A percentile compares a stretch with the other conserved stretches of the same genome.
Evolutionary conservation across 2,113 vertebrate species (phyloP).

Genomic region (Ophthalmotilapia sp.): DNA sequence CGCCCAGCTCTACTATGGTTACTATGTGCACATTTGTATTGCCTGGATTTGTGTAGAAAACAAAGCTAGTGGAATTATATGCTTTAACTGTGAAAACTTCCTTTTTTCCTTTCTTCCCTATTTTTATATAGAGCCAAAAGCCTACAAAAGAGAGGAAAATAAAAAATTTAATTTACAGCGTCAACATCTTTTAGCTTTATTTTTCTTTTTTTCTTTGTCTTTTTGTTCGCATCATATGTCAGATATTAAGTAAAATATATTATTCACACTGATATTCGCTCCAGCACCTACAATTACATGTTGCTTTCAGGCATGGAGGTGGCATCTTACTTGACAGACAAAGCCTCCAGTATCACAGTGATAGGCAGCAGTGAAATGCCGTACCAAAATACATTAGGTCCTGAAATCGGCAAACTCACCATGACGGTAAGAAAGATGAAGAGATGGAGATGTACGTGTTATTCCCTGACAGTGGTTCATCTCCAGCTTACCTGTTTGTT

Average conservation of each 20-base stretch:
- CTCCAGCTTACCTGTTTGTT: neutral
- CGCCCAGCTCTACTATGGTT: neutral
- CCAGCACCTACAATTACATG: neutral
- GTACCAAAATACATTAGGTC: slow-evolving; percentile 72
- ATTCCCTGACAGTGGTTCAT: neutral
- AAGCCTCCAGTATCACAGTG: slow-evolving; percentile 71
- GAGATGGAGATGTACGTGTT: neutral
- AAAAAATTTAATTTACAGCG: neutral
- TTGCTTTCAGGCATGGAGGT: slow-evolving; percentile 80
- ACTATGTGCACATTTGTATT: neutral
- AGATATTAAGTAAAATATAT: neutral
- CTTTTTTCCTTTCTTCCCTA: neutral
- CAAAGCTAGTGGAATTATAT: neutral
- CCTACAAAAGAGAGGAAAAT: neutral
- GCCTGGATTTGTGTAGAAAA: neutral
- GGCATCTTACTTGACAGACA: slow-evolving; percentile 74
- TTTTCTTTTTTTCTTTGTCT: neutral
- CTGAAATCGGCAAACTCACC: slow-evolving; percentile 68
- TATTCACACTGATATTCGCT: neutral
- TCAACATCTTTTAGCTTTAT: neutral
- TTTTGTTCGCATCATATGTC: neutral
- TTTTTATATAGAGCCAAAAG: neutral
- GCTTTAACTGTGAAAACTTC: neutral
- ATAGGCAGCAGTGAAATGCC: slow-evolving; percentile 76
- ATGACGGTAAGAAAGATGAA: slow-evolving; percentile 67